Evolutionary conservation across 2,113 vertebrate species (phyloP).

Genomic region (Leuciscus idus): DNA sequence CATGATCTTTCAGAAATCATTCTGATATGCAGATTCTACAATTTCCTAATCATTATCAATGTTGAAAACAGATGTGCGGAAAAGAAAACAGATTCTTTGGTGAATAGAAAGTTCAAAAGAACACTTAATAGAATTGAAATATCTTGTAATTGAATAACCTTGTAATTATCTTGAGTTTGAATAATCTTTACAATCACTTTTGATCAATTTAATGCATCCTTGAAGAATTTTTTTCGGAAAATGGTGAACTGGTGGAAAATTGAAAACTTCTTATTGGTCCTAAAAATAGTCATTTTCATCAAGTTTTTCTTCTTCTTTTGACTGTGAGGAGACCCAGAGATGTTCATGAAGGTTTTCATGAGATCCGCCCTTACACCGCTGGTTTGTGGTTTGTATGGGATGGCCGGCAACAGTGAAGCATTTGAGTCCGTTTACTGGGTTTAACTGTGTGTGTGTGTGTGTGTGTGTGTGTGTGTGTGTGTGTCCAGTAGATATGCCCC

Average conservation of each 20-base stretch:
- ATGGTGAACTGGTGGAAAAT: neutral
- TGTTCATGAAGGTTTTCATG: neutral
- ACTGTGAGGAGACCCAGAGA: neutral
- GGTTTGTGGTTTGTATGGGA: neutral
- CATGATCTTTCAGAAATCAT: neutral
- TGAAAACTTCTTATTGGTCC: neutral
- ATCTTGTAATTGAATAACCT: neutral
- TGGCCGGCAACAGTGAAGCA: neutral
- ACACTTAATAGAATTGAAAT: no score
- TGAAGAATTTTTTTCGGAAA: neutral
- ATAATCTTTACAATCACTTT: neutral
- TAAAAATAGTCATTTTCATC: no score
- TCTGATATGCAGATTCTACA: neutral
- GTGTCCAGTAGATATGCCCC: constrained; percentile 15
- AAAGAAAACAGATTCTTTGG: neutral
- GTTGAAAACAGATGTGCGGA: no score
- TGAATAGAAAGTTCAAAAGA: no score
- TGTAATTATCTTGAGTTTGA: neutral
- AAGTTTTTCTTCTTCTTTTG: neutral
- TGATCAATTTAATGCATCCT: neutral
- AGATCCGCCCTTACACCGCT: neutral
- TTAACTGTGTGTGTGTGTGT: neutral
- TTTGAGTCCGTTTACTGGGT: neutral
- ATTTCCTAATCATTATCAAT: no score
- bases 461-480: neutral